Conservation (phyloP, 2,888 invertebrate genomes). For the Oxystoma pomonae region DNA sequence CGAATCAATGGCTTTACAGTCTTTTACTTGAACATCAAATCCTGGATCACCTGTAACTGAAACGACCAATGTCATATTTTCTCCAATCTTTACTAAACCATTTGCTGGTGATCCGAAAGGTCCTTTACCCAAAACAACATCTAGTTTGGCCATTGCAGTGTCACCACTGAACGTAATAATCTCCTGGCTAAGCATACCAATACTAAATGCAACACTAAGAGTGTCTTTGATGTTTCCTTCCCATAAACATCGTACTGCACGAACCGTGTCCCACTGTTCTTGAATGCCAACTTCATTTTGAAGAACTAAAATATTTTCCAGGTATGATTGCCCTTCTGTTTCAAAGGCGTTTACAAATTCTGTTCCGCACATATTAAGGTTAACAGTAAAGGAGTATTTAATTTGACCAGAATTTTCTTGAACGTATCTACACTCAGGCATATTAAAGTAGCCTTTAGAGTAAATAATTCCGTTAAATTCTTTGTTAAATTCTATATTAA, state of each 20-base stretch:
- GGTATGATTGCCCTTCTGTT: slow-evolving; percentile 71
- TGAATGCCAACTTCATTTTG: slow-evolving; percentile 75
- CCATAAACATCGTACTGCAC: slow-evolving; percentile 75
- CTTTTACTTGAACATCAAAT: slow-evolving; percentile 73
- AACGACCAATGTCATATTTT: slow-evolving; percentile 76
- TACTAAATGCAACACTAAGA: slow-evolving; percentile 67
- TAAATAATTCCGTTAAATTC: slow-evolving; percentile 75
- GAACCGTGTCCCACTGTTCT: slow-evolving; percentile 75
- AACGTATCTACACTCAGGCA: slow-evolving; percentile 69
- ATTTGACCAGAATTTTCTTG: slow-evolving; percentile 64
- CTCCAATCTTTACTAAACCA: slow-evolving; percentile 77
- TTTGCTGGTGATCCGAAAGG: slow-evolving; percentile 73
- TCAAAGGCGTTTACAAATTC: slow-evolving; percentile 75
- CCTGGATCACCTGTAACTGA: slow-evolving; percentile 75
- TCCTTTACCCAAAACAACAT: slow-evolving; percentile 72
- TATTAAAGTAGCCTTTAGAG: slow-evolving; percentile 69
- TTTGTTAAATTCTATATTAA: slow-evolving; percentile 73
- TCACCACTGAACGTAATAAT: slow-evolving; percentile 83
- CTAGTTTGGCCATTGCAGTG: slow-evolving; percentile 72
- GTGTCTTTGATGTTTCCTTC: slow-evolving; percentile 76
- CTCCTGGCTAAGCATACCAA: slow-evolving; percentile 76
- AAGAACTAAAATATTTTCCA: slow-evolving; percentile 73
- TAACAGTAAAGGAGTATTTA: slow-evolving; percentile 70
- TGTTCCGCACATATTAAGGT: slow-evolving; percentile 71
- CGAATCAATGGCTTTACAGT: slow-evolving; percentile 72